Evolutionary conservation across 2,797 vertebrate species (phyloP).

Genomic region (Podarcis lilfordi): DNA sequence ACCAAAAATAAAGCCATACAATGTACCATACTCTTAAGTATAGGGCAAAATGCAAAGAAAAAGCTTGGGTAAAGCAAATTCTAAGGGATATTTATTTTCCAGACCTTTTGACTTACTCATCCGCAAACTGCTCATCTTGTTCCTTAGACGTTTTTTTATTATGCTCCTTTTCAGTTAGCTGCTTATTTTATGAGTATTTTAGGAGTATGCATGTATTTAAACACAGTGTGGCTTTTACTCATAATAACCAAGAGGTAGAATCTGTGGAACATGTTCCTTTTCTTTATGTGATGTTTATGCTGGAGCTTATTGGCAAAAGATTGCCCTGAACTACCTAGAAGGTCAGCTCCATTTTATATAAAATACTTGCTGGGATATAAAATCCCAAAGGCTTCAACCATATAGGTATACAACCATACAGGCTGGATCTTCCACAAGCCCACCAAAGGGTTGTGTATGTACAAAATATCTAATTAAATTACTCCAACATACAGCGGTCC

Average conservation of each 20-base stretch:
- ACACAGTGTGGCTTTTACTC: neutral
- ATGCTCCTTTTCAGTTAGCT: neutral
- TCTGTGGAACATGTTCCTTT: neutral
- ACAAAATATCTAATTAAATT: too few relatives aligned
- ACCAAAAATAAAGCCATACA: too few relatives aligned
- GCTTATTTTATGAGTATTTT: neutral
- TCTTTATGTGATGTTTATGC: neutral
- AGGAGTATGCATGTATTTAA: neutral
- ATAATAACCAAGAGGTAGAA: neutral
- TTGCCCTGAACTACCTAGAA: neutral
- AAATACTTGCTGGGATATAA: neutral
- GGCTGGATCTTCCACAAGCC: too few relatives aligned
- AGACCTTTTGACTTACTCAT: neutral
- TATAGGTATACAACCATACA: too few relatives aligned
- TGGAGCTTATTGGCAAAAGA: neutral
- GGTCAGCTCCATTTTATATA: neutral
- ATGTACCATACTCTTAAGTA: too few relatives aligned
- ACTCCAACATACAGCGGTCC: too few relatives aligned
- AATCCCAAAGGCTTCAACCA: neutral
- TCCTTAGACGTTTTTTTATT: neutral
- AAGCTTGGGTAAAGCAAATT: neutral
- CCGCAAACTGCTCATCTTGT: neutral
- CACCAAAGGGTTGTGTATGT: too few relatives aligned
- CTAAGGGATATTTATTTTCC: neutral
- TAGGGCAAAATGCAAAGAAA: neutral